phyloP scores from a whole-genome alignment of 2,113 vertebrate species.

The Callocephalon fimbriatum region DNA sequence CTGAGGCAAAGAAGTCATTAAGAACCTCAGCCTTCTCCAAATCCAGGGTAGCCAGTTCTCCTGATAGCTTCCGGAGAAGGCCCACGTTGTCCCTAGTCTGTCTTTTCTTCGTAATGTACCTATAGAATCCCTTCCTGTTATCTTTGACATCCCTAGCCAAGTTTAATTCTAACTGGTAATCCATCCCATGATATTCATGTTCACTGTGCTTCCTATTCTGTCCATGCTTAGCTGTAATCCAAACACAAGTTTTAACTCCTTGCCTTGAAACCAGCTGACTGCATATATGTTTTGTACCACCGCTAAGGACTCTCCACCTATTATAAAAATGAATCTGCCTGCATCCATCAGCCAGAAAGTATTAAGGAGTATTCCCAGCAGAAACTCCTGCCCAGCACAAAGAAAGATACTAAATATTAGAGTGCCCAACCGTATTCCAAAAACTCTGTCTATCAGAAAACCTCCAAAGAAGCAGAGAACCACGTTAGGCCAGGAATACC shows the following conservation, averaged over 20 bases:
- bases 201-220: slow-evolving; percentile 84
- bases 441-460: slow-evolving; percentile 93
- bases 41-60: too few relatives aligned
- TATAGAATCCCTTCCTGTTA: too few relatives aligned
- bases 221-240: slow-evolving; percentile 98
- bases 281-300: slow-evolving; percentile 98
- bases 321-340: slow-evolving; percentile 90
- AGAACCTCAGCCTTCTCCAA: too few relatives aligned
- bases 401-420: slow-evolving; percentile 92
- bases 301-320: slow-evolving; percentile 95
- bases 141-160: too few relatives aligned
- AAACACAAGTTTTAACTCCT: slow-evolving; percentile 96
- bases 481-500: slow-evolving; percentile 99
- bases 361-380: slow-evolving; percentile 88
- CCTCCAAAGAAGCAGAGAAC: slow-evolving; percentile 96
- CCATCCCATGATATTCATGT: too few relatives aligned
- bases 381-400: slow-evolving; percentile 93
- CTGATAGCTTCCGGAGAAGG: too few relatives aligned
- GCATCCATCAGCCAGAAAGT: slow-evolving; percentile 91
- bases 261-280: slow-evolving; percentile 98
- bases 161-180: too few relatives aligned
- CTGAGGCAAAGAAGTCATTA: too few relatives aligned
- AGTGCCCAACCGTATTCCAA: slow-evolving; percentile 93
- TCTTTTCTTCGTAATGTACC: too few relatives aligned
- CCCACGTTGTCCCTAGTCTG: too few relatives aligned